Evolutionary conservation across 2,888 invertebrate genomes (phyloP).

Genomic region (Linyphia triangularis): DNA sequence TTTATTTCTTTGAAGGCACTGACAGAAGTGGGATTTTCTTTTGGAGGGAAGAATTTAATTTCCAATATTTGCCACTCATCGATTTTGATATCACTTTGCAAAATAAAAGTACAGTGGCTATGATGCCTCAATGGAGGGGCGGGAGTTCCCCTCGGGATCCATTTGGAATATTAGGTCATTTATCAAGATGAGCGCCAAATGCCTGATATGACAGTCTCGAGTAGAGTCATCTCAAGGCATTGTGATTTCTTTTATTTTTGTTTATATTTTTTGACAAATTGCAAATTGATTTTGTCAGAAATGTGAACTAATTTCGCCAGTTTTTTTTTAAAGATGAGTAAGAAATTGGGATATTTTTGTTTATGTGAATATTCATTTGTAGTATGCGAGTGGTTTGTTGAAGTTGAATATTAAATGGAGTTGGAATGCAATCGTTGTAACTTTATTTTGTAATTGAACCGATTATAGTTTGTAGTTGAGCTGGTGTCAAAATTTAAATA

Average conservation of each 20-base stretch:
- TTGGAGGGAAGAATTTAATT: conserved; percentile 21
- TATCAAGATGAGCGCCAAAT: conserved; percentile 48
- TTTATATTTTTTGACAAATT: not conserved
- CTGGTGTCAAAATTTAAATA: no score
- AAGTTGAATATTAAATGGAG: no score
- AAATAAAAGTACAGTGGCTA: conserved; percentile 21
- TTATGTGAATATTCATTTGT: not conserved
- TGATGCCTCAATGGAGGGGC: no score
- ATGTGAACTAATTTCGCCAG: not conserved
- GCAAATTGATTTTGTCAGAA: conserved; percentile 32
- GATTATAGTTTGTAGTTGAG: no score
- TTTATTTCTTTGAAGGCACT: not conserved
- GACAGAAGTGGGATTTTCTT: not conserved
- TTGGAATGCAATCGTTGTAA: no score
- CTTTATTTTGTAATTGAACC: no score
- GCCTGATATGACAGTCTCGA: not conserved
- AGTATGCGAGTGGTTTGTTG: no score
- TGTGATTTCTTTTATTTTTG: not conserved
- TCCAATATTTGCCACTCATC: conserved; percentile 37
- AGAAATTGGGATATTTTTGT: not conserved
- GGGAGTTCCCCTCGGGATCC: conserved; percentile 16
- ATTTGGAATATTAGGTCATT: conserved; percentile 64
- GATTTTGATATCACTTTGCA: conserved; percentile 42
- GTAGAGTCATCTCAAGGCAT: not conserved
- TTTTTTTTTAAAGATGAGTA: not conserved